Evolutionary conservation across 2,113 vertebrate species (phyloP).

Genomic region (Proterorhinus semilunaris): DNA sequence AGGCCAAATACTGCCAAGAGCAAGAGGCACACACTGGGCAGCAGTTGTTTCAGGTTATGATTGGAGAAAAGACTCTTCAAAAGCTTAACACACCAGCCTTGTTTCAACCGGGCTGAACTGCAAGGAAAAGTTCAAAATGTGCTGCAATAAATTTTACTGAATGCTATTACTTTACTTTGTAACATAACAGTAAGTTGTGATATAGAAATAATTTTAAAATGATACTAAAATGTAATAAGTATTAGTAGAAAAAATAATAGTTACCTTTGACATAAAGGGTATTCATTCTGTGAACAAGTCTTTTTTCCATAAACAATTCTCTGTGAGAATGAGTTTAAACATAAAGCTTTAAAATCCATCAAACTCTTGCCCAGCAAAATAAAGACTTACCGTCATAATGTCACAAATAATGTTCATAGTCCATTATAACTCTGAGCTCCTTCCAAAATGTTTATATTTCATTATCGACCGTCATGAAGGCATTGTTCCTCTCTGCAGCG

Average conservation of each 20-base stretch:
- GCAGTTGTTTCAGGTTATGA: constrained; percentile 48
- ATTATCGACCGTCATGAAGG: not conserved
- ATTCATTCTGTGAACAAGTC: constrained; percentile 33
- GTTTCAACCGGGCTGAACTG: constrained; percentile 45
- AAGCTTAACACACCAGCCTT: constrained; percentile 11
- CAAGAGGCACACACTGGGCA: constrained; percentile 38
- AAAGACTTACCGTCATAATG: constrained; percentile 47
- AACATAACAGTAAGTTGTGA: not conserved
- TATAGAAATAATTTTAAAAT: not conserved
- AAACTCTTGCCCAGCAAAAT: not conserved
- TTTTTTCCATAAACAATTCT: constrained; percentile 2
- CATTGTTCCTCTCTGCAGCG: not conserved
- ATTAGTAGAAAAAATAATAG: not conserved
- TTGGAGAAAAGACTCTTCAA: constrained; percentile 13
- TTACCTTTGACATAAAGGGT: constrained; percentile 34
- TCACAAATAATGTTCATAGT: constrained; percentile 11
- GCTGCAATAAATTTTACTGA: not conserved
- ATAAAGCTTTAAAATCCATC: not conserved
- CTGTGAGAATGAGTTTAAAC: not conserved
- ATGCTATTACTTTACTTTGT: not conserved
- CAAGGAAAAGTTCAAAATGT: not conserved
- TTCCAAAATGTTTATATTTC: not conserved
- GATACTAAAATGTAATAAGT: not conserved
- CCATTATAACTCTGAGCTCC: not conserved
- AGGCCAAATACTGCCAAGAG: constrained; percentile 57